Conservation (phyloP, 1,140 invertebrate species). For the Onthophagus taurus region DNA sequence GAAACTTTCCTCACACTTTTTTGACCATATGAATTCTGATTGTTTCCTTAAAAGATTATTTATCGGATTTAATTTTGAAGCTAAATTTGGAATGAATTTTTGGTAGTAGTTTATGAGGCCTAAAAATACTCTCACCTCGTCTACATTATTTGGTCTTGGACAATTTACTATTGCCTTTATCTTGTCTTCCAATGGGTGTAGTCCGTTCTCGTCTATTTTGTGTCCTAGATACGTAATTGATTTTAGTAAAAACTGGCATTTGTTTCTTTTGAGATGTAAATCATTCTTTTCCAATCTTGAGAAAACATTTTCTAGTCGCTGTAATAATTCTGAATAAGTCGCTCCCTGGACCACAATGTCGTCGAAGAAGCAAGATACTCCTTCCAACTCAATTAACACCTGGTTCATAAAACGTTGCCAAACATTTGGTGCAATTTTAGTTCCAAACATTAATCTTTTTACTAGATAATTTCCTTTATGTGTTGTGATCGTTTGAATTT, state of each 20-base stretch:
- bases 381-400: slow-evolving; percentile 25
- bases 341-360: slow-evolving; percentile 31
- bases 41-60: slow-evolving; percentile 11
- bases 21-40: slow-evolving; percentile 14
- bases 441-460: slow-evolving; percentile 39
- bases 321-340: slow-evolving; percentile 20
- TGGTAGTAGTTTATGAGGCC: slow-evolving; percentile 33
- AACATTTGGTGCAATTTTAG: slow-evolving; percentile 38
- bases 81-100: slow-evolving; percentile 27
- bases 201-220: slow-evolving; percentile 17
- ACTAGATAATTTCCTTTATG: slow-evolving; percentile 25
- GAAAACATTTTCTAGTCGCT: slow-evolving; percentile 5
- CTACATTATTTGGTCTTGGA: slow-evolving; percentile 24
- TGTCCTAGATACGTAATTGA: slow-evolving; percentile 30
- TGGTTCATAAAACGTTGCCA: slow-evolving; percentile 34
- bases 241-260: slow-evolving; percentile 24
- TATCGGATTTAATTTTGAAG: slow-evolving; percentile 13
- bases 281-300: slow-evolving; percentile 22
- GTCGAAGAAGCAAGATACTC: slow-evolving; percentile 30
- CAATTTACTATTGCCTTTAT: slow-evolving; percentile 22
- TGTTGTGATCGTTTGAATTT: slow-evolving; percentile 16
- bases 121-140: slow-evolving; percentile 28
- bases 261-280: slow-evolving; percentile 20
- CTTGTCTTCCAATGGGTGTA: slow-evolving; percentile 13
- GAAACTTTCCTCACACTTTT: slow-evolving; percentile 15